phyloP scores from a whole-genome alignment of 2,113 vertebrate species.

The Plecturocebus donacophilus region DNA sequence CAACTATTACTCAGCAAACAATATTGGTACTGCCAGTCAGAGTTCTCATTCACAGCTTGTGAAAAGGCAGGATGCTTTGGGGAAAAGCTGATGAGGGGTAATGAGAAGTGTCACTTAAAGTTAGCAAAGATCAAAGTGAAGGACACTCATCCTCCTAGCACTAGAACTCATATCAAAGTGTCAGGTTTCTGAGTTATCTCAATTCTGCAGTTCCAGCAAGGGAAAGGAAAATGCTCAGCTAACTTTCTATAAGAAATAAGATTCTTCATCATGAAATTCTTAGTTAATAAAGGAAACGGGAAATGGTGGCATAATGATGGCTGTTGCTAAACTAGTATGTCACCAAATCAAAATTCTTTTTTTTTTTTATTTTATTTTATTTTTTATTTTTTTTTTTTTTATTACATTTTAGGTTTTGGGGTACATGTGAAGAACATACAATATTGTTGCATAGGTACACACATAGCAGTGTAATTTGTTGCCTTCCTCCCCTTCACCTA shows the following conservation, averaged over 20 bases:
- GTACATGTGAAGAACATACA: no score
- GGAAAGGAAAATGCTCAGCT: neutral
- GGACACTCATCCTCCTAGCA: constrained; percentile 51
- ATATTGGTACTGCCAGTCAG: constrained; percentile 59
- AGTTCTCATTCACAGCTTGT: constrained; percentile 66
- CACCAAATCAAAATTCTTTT: neutral
- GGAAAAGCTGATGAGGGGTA: constrained; percentile 47
- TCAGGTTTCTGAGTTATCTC: constrained; percentile 57
- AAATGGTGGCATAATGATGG: neutral
- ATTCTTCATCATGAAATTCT: neutral
- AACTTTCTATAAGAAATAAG: constrained; percentile 50
- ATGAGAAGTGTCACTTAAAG: constrained; percentile 73
- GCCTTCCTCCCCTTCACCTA: no score
- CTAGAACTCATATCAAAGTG: constrained; percentile 54
- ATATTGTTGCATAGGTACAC: no score
- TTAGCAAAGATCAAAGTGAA: constrained; percentile 74
- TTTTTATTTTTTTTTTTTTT: no score
- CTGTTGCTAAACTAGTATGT: neutral
- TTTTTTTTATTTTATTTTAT: no score
- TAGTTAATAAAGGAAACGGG: neutral
- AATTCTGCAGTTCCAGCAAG: neutral
- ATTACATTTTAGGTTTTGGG: no score
- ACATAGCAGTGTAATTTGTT: no score
- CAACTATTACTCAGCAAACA: constrained; percentile 75
- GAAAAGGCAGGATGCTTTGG: constrained; percentile 5